These are phyloP conservation scores for Phasia obesa DNA, from an alignment of 2,888 invertebrate species.

Conservation along the genomic window DNA sequence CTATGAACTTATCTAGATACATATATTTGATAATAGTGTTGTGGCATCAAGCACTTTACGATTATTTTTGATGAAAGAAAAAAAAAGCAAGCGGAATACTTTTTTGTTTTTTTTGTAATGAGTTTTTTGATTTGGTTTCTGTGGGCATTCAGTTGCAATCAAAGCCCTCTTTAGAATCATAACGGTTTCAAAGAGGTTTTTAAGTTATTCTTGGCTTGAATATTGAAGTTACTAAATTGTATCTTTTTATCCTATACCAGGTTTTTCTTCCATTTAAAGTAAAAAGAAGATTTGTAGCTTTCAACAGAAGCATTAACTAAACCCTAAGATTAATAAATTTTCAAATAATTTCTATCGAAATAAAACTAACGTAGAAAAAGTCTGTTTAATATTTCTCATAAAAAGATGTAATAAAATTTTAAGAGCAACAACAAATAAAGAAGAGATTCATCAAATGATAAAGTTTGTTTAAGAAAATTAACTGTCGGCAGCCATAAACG, in stretches of 20 bases:
- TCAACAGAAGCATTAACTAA: constrained; percentile 33
- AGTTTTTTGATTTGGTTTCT: constrained; percentile 14
- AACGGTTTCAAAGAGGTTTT: constrained; percentile 3
- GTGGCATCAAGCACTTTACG: constrained; percentile 70
- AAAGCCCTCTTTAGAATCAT: constrained; percentile 4
- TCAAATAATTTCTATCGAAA: constrained; percentile 25
- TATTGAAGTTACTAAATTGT: constrained; percentile 3
- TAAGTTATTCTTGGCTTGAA: not conserved
- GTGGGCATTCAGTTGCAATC: constrained; percentile 6
- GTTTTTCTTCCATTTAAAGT: not conserved
- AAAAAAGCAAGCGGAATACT: constrained; percentile 36
- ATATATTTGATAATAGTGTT: constrained; percentile 52
- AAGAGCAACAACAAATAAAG: not conserved
- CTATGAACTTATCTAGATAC: too few species aligned
- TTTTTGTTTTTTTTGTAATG: constrained; percentile 29
- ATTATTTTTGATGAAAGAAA: constrained; percentile 31
- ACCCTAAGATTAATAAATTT: constrained; percentile 38
- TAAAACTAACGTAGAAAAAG: not conserved
- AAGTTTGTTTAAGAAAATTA: not conserved
- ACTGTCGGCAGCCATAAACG: constrained; percentile 28
- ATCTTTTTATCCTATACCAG: constrained; percentile 2
- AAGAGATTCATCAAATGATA: constrained; percentile 51
- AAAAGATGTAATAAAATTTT: constrained; percentile 39
- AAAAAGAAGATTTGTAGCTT: constrained; percentile 16
- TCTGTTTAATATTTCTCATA: not conserved